phyloP scores from a whole-genome alignment of 2,797 vertebrate genomes.

The Astyanax mexicanus region DNA sequence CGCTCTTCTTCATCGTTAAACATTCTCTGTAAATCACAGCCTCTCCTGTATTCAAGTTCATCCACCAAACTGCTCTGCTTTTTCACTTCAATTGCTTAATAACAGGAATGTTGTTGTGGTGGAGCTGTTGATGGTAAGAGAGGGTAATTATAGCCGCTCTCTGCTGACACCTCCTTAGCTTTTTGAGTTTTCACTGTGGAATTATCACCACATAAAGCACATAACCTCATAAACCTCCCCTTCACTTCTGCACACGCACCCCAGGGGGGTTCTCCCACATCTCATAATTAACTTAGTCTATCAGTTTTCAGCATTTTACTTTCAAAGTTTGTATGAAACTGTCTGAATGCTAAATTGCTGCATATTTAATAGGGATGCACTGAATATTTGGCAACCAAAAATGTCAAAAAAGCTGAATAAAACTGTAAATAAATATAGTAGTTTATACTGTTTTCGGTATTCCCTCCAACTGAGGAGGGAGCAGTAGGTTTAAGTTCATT shows the following conservation, averaged over 20 bases:
- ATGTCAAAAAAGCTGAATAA: too few relatives aligned
- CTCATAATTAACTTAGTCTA: background rate
- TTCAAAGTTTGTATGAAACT: background rate
- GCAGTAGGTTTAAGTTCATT: too few relatives aligned
- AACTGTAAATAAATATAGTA: too few relatives aligned
- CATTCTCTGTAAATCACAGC: background rate
- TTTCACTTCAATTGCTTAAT: background rate
- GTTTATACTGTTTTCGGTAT: too few relatives aligned
- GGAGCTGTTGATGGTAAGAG: background rate
- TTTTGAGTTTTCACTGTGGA: slow-evolving; percentile 3
- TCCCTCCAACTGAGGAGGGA: too few relatives aligned
- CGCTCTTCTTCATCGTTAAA: too few relatives aligned
- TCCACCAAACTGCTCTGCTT: background rate
- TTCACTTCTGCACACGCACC: background rate
- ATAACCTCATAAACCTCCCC: too few relatives aligned
- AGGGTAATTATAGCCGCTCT: background rate
- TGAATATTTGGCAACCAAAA: too few relatives aligned
- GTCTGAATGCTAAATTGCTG: background rate
- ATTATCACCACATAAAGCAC: background rate
- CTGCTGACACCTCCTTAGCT: slow-evolving; percentile 26
- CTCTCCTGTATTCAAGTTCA: background rate
- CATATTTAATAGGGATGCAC: too few relatives aligned
- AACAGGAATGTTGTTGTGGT: background rate
- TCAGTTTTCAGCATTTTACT: too few relatives aligned
- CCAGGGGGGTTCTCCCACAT: background rate